Evolutionary conservation across 2,113 vertebrate species (phyloP).

Genomic region (Lampris megalopsis): DNA sequence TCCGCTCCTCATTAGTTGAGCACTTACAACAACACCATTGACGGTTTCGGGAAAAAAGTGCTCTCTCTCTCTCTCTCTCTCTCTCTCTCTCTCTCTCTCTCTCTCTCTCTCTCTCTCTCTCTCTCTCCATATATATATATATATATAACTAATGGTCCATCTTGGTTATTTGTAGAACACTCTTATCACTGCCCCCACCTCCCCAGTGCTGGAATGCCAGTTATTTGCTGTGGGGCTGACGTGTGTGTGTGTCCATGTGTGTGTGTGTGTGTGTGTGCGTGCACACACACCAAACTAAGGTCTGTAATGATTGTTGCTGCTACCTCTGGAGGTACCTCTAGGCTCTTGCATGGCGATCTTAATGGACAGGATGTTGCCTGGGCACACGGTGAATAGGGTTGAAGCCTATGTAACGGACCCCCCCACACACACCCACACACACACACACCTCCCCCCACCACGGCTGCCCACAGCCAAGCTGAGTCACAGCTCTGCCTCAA

Average conservation of each 20-base stretch:
- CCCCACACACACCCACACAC: not conserved
- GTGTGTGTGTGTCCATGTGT: conserved; percentile 15
- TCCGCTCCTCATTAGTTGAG: too few species aligned
- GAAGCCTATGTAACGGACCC: conserved; percentile 24
- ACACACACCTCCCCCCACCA: not conserved
- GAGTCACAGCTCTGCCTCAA: conserved; percentile 47
- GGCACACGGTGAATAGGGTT: conserved; percentile 12
- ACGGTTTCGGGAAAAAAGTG: too few species aligned
- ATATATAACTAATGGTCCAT: conserved; percentile 23
- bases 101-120: too few species aligned
- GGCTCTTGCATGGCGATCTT: conserved; percentile 36
- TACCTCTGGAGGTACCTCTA: conserved; percentile 34
- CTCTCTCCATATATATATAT: not conserved
- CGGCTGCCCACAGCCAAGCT: conserved; percentile 37
- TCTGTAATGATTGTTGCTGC: conserved; percentile 30
- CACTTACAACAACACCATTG: too few species aligned
- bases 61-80: too few species aligned
- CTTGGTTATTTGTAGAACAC: conserved; percentile 46
- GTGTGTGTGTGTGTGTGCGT: conserved; percentile 20
- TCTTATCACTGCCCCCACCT: conserved; percentile 22
- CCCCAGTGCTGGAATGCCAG: conserved; percentile 7
- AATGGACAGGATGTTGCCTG: conserved; percentile 52
- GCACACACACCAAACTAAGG: conserved; percentile 1
- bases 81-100: too few species aligned
- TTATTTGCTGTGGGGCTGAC: conserved; percentile 39